Evolutionary conservation across 2,797 vertebrate genomes (phyloP), one percentile per base, ranked within the genome.

Genomic region (Cyclopterus lumpus): DNA sequence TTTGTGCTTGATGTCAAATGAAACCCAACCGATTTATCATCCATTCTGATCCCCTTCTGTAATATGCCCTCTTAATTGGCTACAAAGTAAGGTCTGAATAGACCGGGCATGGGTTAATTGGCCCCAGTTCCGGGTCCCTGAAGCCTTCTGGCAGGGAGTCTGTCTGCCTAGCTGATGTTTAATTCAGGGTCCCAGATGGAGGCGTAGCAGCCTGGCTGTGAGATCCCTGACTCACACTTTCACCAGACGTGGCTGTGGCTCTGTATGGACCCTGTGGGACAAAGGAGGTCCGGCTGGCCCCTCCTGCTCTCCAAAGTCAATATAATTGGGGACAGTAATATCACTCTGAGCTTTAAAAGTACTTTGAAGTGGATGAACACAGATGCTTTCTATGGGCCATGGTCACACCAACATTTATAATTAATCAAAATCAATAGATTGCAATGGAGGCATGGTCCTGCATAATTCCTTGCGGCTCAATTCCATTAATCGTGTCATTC

Each of bases 141-240:
- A 83, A 91, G 86, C 77, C 84, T 62, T 81, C 80, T 78, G 83
- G 79, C 88, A 81, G 77, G 84, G 82, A 71, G 71, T 75, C 84
- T 48, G 81, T 89, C 85, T 92, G 88, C 81, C 74, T 34, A 74
- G 78, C 72, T 93, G 82, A 93, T 91, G 91, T 93, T 93, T 92
- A 93, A 93, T 93, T 93, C 89, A 91, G 59, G 74, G 90, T 82
- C 82, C 81, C 92, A 93, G 92, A 94, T 92, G 93, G 91, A 91
- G 83, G 79, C 24, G 5, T 80, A 86, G 85, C 90, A 81, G 86
- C 61, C 79, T 69, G 83, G 68, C 86, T 88, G 80, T 84, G 76
- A 86, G 66, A 87, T 86, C 81, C 76, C 82, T 51, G 84, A 91
- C 77, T 86, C 82, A 67, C 88, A 79, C 89, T 85, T 73, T 81